phyloP scores from a whole-genome alignment of 2,888 invertebrate genomes.

The Thymelicus lineola region DNA sequence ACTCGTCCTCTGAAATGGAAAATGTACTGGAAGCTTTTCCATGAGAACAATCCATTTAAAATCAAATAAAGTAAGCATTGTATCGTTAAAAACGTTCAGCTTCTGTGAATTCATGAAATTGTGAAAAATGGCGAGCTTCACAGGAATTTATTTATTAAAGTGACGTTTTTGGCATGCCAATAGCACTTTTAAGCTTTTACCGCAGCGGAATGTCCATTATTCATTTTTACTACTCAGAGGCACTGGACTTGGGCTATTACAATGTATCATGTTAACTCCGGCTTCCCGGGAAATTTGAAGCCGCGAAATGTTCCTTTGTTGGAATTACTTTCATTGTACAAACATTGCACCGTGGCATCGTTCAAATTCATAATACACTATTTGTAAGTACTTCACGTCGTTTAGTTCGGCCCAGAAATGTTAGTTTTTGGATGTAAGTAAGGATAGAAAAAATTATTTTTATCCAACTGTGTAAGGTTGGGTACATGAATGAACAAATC shows the following conservation, averaged over 20 bases:
- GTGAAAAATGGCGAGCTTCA: slow-evolving; percentile 33
- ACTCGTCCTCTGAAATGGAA: slow-evolving; percentile 5
- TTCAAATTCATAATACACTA: neutral
- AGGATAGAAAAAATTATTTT: too few relatives aligned
- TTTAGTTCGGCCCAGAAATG: neutral
- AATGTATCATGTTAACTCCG: slow-evolving; percentile 24
- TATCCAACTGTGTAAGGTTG: too few relatives aligned
- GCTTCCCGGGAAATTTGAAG: slow-evolving; percentile 27
- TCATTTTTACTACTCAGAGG: slow-evolving; percentile 35
- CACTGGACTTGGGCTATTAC: slow-evolving; percentile 28
- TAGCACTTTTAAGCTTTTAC: slow-evolving; percentile 37
- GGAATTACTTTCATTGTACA: slow-evolving; percentile 21
- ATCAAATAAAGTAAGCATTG: slow-evolving; percentile 34
- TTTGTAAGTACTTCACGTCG: slow-evolving; percentile 3
- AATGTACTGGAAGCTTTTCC: slow-evolving; percentile 27
- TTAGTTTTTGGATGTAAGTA: neutral
- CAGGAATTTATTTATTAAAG: slow-evolving; percentile 39
- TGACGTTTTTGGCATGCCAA: slow-evolving; percentile 36
- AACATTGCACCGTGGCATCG: neutral
- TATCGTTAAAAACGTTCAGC: slow-evolving; percentile 22
- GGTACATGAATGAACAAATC: too few relatives aligned
- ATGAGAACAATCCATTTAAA: slow-evolving; percentile 31
- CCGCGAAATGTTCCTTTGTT: slow-evolving; percentile 22
- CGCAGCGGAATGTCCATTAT: slow-evolving; percentile 24
- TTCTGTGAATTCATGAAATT: slow-evolving; percentile 31